Evolutionary conservation across 2,113 vertebrate species (phyloP).

Genomic region (Phrynocephalus versicolor): DNA sequence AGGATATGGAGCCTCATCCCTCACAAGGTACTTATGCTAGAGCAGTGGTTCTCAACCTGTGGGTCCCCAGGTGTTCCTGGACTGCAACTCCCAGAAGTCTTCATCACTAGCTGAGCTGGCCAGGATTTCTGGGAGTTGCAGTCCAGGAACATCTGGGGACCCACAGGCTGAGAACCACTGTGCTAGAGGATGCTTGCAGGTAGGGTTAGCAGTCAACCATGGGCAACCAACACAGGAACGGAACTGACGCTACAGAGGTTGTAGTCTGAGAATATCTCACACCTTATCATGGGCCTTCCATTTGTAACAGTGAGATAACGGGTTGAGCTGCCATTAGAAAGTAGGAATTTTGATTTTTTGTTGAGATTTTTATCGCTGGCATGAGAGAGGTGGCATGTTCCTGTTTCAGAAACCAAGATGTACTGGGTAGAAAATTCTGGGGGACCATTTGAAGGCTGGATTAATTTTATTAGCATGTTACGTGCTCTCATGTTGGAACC

Average conservation of each 20-base stretch:
- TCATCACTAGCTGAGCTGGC: too few species aligned
- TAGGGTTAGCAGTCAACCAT: too few species aligned
- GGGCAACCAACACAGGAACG: not conserved
- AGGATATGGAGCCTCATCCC: too few species aligned
- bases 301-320: not conserved
- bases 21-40: not conserved
- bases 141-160: too few species aligned
- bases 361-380: not conserved
- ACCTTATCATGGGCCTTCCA: not conserved
- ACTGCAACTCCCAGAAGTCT: too few species aligned
- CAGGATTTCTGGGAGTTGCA: too few species aligned
- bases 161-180: too few species aligned
- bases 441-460: not conserved
- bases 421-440: not conserved
- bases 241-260: not conserved
- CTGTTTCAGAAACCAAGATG: not conserved
- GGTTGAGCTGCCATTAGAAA: not conserved
- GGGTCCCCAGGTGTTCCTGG: too few species aligned
- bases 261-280: not conserved
- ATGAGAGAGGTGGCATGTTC: not conserved
- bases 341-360: not conserved
- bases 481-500: too few species aligned
- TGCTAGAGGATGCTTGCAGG: not conserved
- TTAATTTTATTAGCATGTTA: not conserved
- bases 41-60: too few species aligned